Evolutionary conservation across 1,140 invertebrate species (phyloP).

Genomic region (Phymastichus coffea): DNA sequence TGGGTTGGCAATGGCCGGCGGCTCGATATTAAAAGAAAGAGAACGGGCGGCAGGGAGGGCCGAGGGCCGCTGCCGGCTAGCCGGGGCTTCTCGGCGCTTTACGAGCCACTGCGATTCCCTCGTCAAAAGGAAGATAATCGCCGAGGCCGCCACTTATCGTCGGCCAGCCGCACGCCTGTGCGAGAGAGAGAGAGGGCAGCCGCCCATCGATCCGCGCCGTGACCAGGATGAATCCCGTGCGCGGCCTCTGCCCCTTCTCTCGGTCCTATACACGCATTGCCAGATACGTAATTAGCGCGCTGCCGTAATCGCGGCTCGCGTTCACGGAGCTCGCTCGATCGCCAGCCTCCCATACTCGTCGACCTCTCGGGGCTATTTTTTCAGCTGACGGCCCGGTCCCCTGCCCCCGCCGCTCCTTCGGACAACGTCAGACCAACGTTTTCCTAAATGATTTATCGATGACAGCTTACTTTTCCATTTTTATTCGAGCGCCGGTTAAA

Average conservation of each 20-base stretch:
- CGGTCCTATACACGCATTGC: not conserved
- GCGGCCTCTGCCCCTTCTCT: not conserved
- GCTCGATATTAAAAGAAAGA: too few relatives aligned
- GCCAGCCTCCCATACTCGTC: too few relatives aligned
- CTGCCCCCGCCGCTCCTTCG: not conserved
- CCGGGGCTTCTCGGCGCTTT: too few relatives aligned
- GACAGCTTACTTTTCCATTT: conserved; percentile 6
- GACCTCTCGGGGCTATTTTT: too few relatives aligned
- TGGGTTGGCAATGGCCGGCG: too few relatives aligned
- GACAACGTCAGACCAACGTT: not conserved
- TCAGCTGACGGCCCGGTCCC: not conserved
- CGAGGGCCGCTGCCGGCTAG: too few relatives aligned
- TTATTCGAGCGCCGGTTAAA: conserved; percentile 8
- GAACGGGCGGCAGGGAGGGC: not conserved
- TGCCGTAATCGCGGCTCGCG: too few relatives aligned
- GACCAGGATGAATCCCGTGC: not conserved
- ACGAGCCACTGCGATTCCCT: not conserved
- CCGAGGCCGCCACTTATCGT: not conserved
- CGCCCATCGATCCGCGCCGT: not conserved
- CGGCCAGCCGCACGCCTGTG: not conserved
- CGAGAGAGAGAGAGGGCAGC: not conserved
- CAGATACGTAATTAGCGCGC: too few relatives aligned
- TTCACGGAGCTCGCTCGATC: too few relatives aligned
- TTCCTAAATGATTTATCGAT: conserved; percentile 15
- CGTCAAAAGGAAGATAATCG: conserved; percentile 10